Conservation (phyloP, 2,113 vertebrate genomes). For the Nycticebus coucang region DNA sequence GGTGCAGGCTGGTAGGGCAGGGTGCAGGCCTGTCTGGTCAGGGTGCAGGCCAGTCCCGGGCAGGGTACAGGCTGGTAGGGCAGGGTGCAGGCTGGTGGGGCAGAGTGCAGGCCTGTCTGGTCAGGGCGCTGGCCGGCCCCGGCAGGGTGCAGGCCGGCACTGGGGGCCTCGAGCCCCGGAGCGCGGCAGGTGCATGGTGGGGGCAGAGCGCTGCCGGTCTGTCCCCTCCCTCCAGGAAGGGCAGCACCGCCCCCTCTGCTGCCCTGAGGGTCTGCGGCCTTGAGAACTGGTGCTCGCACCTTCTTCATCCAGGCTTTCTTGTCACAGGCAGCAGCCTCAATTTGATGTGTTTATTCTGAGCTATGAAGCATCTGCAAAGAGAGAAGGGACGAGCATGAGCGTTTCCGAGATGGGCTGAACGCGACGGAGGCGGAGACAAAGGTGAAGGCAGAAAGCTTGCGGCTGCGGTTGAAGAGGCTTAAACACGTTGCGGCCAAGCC, state of each 20-base stretch:
- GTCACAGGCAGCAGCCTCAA: background rate
- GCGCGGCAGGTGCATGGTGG: too few species aligned
- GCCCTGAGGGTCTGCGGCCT: background rate
- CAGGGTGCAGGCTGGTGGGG: too few species aligned
- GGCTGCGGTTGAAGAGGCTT: background rate
- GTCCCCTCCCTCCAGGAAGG: too few species aligned
- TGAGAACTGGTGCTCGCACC: background rate
- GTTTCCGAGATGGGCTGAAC: background rate
- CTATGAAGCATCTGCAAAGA: constrained; percentile 11
- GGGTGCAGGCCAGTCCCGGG: too few species aligned
- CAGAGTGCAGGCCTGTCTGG: too few species aligned
- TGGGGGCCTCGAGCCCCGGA: too few species aligned
- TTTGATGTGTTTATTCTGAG: constrained; percentile 37
- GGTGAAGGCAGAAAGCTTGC: background rate
- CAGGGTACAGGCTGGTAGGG: too few species aligned
- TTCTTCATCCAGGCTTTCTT: background rate
- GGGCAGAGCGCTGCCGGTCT: too few species aligned
- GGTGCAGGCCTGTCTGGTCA: too few species aligned
- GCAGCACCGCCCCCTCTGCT: background rate
- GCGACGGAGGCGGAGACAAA: background rate
- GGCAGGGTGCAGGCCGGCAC: too few species aligned
- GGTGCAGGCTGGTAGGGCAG: too few species aligned
- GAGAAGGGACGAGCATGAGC: background rate
- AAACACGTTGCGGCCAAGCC: background rate
- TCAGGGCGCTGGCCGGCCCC: too few species aligned